A percentile compares a stretch with the other conserved stretches of the same genome.
These are phyloP conservation scores for Ochlodes sylvanus DNA, from an alignment of 2,888 invertebrate species.

Conservation along the genomic window DNA sequence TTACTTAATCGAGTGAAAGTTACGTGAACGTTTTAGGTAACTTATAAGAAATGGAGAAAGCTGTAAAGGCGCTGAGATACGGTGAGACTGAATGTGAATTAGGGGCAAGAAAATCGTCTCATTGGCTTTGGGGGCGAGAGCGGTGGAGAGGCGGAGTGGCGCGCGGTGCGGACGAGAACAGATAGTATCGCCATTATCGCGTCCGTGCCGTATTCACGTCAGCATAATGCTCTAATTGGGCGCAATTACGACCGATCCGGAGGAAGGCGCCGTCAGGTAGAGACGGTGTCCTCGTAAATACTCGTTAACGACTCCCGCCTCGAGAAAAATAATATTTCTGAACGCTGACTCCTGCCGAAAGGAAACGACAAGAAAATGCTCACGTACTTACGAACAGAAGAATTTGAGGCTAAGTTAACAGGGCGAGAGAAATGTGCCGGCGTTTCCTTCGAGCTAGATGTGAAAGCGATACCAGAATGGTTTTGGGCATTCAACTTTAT, in stretches of 20 bases:
- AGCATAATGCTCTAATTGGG: constrained; percentile 84
- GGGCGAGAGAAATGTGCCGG: constrained; percentile 63
- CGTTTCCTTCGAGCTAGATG: constrained; percentile 57
- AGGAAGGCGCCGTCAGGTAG: constrained; percentile 80
- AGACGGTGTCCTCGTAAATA: constrained; percentile 81
- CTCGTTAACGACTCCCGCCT: constrained; percentile 80
- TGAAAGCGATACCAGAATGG: constrained; percentile 64
- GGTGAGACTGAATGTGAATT: constrained; percentile 75
- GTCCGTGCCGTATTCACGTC: constrained; percentile 81
- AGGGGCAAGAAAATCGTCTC: constrained; percentile 67
- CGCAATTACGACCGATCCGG: constrained; percentile 80
- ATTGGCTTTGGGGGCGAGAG: constrained; percentile 60
- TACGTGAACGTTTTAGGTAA: constrained; percentile 75
- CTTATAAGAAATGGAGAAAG: constrained; percentile 70
- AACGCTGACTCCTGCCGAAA: constrained; percentile 69
- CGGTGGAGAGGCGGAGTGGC: constrained; percentile 46
- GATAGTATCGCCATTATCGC: constrained; percentile 82
- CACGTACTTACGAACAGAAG: constrained; percentile 68
- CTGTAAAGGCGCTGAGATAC: constrained; percentile 67
- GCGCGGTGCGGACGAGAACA: constrained; percentile 53
- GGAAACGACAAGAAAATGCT: constrained; percentile 72
- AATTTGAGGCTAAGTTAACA: constrained; percentile 73
- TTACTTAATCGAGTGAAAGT: constrained; percentile 79
- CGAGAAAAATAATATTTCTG: constrained; percentile 80
- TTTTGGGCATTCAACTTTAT: constrained; percentile 44